These are phyloP conservation scores for Helarctos malayanus DNA, from an alignment of 2,797 vertebrate genomes.

Conservation along the genomic window DNA sequence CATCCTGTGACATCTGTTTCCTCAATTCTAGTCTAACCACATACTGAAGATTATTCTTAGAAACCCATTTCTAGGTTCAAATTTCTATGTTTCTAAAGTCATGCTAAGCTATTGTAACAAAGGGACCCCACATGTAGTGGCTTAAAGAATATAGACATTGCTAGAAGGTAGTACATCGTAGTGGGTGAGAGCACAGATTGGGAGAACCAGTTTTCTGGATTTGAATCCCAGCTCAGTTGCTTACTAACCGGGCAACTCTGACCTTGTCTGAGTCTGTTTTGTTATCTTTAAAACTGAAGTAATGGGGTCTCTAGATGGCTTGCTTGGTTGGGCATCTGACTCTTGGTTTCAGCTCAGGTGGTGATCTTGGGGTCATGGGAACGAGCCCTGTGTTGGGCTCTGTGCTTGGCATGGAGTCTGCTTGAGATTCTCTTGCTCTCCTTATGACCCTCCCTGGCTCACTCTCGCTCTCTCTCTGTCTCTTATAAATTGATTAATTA, in stretches of 20 bases:
- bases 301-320: not conserved
- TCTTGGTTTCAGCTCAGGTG: not conserved
- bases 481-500: not conserved
- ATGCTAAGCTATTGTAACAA: not conserved
- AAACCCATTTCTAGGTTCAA: not conserved
- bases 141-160: not conserved
- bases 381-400: not conserved
- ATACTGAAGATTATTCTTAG: not conserved
- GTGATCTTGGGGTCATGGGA: not conserved
- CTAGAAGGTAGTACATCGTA: not conserved
- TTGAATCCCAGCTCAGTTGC: not conserved
- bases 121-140: not conserved
- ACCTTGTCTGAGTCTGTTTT: not conserved
- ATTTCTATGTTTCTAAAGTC: not conserved
- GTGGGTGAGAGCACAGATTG: not conserved
- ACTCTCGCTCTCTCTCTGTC: too few species aligned
- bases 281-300: not conserved
- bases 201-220: not conserved
- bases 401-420: too few species aligned
- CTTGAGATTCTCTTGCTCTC: too few species aligned
- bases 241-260: not conserved
- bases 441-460: too few species aligned
- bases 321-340: not conserved
- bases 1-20: not conserved
- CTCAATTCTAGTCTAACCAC: not conserved